Percentiles rank a stretch among this genome's conserved stretches.
Conservation (phyloP, 2,797 vertebrate genomes). For the Darevskia mixta region DNA sequence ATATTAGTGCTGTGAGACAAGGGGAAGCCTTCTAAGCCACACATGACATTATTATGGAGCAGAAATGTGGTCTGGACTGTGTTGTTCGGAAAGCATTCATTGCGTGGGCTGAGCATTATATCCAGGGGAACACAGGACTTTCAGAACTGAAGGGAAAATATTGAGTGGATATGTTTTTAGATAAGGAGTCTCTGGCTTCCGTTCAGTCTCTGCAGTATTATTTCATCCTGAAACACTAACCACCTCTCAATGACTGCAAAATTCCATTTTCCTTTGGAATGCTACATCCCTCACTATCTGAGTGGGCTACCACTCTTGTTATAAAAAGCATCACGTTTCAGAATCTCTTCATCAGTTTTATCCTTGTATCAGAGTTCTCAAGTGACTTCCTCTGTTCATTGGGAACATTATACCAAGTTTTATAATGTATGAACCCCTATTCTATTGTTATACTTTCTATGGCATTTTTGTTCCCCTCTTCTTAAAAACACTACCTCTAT, state of each 20-base stretch:
- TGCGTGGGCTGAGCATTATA: not conserved
- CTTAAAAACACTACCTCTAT: conserved; percentile 45
- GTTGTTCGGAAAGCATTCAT: not conserved
- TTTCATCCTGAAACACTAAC: conserved; percentile 38
- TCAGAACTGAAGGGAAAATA: not conserved
- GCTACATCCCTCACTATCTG: conserved; percentile 29
- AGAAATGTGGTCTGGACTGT: not conserved
- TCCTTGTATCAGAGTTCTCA: conserved; percentile 49
- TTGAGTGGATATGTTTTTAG: not conserved
- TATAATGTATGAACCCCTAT: conserved; percentile 55
- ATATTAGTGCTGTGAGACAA: not conserved
- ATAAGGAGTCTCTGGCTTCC: not conserved
- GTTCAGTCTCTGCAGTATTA: conserved; percentile 29
- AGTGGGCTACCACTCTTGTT: conserved; percentile 54
- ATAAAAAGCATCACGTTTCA: conserved; percentile 55
- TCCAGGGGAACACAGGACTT: not conserved
- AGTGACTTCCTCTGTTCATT: conserved; percentile 9
- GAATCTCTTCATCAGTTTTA: conserved; percentile 42
- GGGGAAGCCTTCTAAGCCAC: not conserved
- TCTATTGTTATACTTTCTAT: conserved; percentile 44
- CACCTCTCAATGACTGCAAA: conserved; percentile 13
- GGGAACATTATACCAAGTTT: conserved; percentile 53
- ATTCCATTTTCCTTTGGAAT: conserved; percentile 55
- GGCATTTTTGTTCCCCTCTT: conserved; percentile 49
- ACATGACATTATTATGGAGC: not conserved